Evolutionary conservation across 1,140 invertebrate genomes (phyloP).

Genomic region (Pomacea maculata): DNA sequence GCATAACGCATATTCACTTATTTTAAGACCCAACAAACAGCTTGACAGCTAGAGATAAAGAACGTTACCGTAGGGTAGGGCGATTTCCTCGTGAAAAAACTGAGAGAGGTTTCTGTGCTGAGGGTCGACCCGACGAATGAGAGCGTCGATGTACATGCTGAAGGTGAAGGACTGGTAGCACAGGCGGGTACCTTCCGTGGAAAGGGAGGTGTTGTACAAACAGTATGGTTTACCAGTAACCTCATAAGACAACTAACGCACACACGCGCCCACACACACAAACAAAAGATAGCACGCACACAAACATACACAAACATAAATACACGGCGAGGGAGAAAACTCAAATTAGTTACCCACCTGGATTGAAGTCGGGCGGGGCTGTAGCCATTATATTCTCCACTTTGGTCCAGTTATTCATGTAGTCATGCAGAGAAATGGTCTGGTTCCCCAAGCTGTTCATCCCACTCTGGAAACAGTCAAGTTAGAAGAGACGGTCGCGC

Average conservation of each 20-base stretch:
- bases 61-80: conserved; percentile 54
- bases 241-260: background rate
- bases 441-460: conserved; percentile 12
- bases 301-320: background rate
- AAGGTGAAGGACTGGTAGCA: conserved; percentile 61
- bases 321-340: background rate
- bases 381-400: conserved; percentile 14
- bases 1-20: background rate
- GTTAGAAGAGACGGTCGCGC: background rate
- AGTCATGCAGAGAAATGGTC: conserved; percentile 12
- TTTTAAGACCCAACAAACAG: background rate
- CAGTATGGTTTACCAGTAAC: background rate
- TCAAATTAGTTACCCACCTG: background rate
- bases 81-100: conserved; percentile 65
- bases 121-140: conserved; percentile 62
- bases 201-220: background rate
- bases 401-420: conserved; percentile 18
- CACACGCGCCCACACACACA: background rate
- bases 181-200: background rate
- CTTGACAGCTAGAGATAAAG: background rate
- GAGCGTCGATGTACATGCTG: conserved; percentile 63
- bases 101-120: conserved; percentile 54
- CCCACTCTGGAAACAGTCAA: conserved; percentile 11
- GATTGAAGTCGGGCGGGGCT: conserved; percentile 7
- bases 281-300: background rate